These are phyloP conservation scores for Agrotis exclamationis DNA, from an alignment of 2,888 invertebrate species.

Conservation along the genomic window DNA sequence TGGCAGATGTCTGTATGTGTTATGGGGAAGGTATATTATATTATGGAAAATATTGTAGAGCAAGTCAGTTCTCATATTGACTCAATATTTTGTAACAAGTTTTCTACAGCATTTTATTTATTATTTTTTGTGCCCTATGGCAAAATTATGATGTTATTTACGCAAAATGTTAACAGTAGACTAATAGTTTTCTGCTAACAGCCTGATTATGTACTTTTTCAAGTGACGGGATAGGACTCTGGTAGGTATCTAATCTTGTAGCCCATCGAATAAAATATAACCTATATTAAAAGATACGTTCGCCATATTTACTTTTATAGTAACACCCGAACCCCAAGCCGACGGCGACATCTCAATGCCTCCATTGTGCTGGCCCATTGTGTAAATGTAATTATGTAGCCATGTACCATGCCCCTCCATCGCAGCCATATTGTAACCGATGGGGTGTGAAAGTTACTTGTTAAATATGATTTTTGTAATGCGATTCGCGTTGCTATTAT, in stretches of 20 bases:
- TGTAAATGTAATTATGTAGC: conserved; percentile 78
- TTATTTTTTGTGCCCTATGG: not conserved
- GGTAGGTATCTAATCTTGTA: no score
- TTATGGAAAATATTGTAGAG: conserved; percentile 4
- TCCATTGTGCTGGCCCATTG: conserved; percentile 72
- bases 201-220: no score
- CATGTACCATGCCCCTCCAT: conserved; percentile 66
- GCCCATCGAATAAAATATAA: conserved; percentile 4
- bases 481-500: conserved; percentile 70
- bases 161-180: not conserved
- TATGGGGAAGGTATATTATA: conserved; percentile 18
- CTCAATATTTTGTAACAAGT: not conserved
- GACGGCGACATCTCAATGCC: conserved; percentile 60
- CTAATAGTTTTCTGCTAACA: not conserved
- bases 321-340: conserved; percentile 44
- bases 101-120: not conserved
- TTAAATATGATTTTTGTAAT: conserved; percentile 80
- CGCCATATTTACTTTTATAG: conserved; percentile 58
- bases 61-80: not conserved
- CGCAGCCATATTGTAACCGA: conserved; percentile 68
- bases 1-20: conserved; percentile 51
- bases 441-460: conserved; percentile 76
- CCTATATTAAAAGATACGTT: conserved; percentile 30
- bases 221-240: no score
- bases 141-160: not conserved